Evolutionary conservation across 92 coral and sea anemone species (phyloP).

Genomic region (Porites divaricata): DNA sequence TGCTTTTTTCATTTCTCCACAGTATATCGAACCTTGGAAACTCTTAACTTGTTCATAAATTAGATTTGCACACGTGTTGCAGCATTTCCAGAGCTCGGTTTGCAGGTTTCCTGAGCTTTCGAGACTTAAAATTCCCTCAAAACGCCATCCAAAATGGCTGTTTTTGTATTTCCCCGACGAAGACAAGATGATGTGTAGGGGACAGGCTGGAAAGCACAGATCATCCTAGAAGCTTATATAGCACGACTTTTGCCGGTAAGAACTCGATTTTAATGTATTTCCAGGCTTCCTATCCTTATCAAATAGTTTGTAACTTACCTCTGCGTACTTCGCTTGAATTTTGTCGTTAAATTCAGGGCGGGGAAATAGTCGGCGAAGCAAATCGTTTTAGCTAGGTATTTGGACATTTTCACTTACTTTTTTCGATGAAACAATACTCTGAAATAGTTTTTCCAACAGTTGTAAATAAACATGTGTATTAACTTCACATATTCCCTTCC

Average conservation of each 20-base stretch:
- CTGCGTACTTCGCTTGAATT: slow-evolving; percentile 91
- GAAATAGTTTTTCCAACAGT: slow-evolving; percentile 72
- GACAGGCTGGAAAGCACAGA: slow-evolving; percentile 66
- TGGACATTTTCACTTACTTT: slow-evolving; percentile 38
- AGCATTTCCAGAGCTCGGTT: slow-evolving; percentile 95
- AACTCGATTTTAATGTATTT: slow-evolving; percentile 75
- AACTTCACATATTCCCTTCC: slow-evolving; percentile 80
- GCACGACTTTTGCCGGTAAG: slow-evolving; percentile 95
- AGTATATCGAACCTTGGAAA: slow-evolving; percentile 67
- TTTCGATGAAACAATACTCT: slow-evolving; percentile 63
- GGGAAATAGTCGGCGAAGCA: slow-evolving; percentile 82
- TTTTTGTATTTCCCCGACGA: slow-evolving; percentile 91
- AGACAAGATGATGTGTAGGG: slow-evolving; percentile 88
- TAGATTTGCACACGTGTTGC: slow-evolving; percentile 94
- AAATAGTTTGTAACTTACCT: slow-evolving; percentile 97
- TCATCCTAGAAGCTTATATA: slow-evolving; percentile 64
- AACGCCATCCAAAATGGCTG: slow-evolving; percentile 99
- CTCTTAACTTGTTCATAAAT: slow-evolving; percentile 60
- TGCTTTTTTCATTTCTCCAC: slow-evolving; percentile 73
- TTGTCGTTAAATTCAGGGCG: slow-evolving; percentile 95
- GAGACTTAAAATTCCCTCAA: slow-evolving; percentile 96
- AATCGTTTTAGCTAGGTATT: slow-evolving; percentile 54
- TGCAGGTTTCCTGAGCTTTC: slow-evolving; percentile 98
- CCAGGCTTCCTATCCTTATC: slow-evolving; percentile 88
- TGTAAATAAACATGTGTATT: slow-evolving; percentile 92